Evolutionary conservation across 2,113 vertebrate genomes (phyloP), one percentile per base, ranked within the genome.

Genomic region (Phalacrocorax aristotelis): DNA sequence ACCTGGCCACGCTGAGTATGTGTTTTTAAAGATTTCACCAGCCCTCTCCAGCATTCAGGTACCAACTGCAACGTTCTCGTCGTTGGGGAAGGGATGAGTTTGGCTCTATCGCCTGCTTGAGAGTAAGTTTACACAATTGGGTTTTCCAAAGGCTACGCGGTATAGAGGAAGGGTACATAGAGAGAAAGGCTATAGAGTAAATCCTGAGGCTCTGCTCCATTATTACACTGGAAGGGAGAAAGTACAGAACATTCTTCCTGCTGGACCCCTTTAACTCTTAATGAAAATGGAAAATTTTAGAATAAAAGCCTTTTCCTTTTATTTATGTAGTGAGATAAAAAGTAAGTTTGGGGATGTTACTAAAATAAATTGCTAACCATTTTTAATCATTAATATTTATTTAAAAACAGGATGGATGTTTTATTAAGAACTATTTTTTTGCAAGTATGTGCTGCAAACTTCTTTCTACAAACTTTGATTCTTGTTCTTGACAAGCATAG

Each of bases 141-240:
- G 17, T 34, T 51, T 64, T 13, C 55, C 42, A 22, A 7, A 44
- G 70, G 55, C 61, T 27, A 6, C 3, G 77, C 26, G 54, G 5
- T 7, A 10, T 0, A 20, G 81, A 22, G 57, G 21, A 13, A 62
- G 40, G 49, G 7, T 11, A 19, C 13, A 0, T 12, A 13, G 0
- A 20, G 70, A 11, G 60, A 19, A 21, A 14, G 44, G 36, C 4
- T 2, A 2, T 2, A 3, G 16, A 11, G 34, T 4, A 5, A 16
- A 40, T 26, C 51, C 1, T 16, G 5, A 5, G 36, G 26, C 34
- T 58, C 71, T 30, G 57, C 78, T 71, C 44, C 6, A 0, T 18
- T 14, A 0, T 15, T 44, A 1, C 5, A 7, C 25, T 19, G 38
- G 12, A 23, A n/a, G 9, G 29, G 58, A 46, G 29, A 46, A 46